phyloP scores from a whole-genome alignment of 2,888 invertebrate species.

The Griposia aprilina region DNA sequence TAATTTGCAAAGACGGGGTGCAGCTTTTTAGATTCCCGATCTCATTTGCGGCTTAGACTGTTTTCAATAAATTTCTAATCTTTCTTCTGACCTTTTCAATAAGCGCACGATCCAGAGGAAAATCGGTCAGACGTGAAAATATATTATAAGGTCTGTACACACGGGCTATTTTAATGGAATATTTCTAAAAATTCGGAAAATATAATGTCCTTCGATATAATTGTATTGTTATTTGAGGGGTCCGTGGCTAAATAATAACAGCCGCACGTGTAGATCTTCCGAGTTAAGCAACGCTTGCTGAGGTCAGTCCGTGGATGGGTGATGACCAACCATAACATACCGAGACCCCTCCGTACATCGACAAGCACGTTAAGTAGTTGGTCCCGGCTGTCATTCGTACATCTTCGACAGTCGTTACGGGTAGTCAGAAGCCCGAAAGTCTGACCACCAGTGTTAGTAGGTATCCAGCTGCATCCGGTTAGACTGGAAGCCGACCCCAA shows the following conservation, averaged over 20 bases:
- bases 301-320: background rate
- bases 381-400: background rate
- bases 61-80: slow-evolving; percentile 78
- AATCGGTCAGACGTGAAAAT: slow-evolving; percentile 67
- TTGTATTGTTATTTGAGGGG: background rate
- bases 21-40: slow-evolving; percentile 70
- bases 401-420: background rate
- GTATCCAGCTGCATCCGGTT: background rate
- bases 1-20: slow-evolving; percentile 60
- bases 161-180: slow-evolving; percentile 7
- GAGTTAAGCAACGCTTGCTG: background rate
- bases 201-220: background rate
- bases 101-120: slow-evolving; percentile 66
- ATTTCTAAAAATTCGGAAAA: background rate
- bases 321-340: background rate
- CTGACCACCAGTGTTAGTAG: too few relatives aligned
- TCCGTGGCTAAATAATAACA: background rate
- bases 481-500: background rate
- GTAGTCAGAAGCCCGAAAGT: background rate
- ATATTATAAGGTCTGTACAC: slow-evolving; percentile 45
- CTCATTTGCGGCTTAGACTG: slow-evolving; percentile 69
- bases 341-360: background rate
- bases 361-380: background rate
- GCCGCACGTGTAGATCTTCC: background rate
- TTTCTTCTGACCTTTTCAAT: slow-evolving; percentile 71